Evolutionary conservation across 2,113 vertebrate species (phyloP).

Genomic region (Tachysurus fulvidraco): DNA sequence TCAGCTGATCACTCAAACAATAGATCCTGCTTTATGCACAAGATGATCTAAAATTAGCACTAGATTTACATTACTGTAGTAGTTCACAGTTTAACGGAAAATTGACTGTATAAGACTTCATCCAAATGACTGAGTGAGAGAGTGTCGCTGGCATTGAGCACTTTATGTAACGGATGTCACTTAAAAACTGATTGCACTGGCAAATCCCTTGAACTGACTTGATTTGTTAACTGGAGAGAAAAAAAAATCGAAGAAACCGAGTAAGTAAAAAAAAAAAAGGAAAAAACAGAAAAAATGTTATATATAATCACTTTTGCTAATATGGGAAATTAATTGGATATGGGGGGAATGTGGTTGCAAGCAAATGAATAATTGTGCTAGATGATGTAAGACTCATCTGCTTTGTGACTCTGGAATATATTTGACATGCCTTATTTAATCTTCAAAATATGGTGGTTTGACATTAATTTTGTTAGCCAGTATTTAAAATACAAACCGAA

Average conservation of each 20-base stretch:
- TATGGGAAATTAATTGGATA: not conserved
- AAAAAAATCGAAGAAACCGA: not conserved
- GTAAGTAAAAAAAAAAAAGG: constrained; percentile 2
- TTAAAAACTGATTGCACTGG: not conserved
- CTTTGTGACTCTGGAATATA: not conserved
- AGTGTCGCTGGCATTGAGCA: not conserved
- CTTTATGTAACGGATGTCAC: not conserved
- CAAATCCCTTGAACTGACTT: not conserved
- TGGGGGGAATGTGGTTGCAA: not conserved
- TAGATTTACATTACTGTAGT: not conserved
- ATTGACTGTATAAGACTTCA: not conserved
- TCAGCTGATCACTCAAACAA: not conserved
- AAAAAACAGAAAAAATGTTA: not conserved
- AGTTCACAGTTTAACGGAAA: constrained; percentile 6
- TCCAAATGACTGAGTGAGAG: not conserved
- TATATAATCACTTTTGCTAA: not conserved
- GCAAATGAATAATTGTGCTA: not conserved
- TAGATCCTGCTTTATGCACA: not conserved
- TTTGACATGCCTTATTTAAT: constrained; percentile 6
- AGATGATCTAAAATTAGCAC: not conserved
- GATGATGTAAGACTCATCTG: not conserved
- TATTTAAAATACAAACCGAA: not conserved
- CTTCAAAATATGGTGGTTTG: not conserved
- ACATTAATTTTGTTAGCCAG: not conserved
- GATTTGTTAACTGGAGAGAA: not conserved